Evolutionary conservation across 2,888 invertebrate species (phyloP), one percentile per base, ranked within the genome.

Genomic region (Pollenia griseotomentosa): DNA sequence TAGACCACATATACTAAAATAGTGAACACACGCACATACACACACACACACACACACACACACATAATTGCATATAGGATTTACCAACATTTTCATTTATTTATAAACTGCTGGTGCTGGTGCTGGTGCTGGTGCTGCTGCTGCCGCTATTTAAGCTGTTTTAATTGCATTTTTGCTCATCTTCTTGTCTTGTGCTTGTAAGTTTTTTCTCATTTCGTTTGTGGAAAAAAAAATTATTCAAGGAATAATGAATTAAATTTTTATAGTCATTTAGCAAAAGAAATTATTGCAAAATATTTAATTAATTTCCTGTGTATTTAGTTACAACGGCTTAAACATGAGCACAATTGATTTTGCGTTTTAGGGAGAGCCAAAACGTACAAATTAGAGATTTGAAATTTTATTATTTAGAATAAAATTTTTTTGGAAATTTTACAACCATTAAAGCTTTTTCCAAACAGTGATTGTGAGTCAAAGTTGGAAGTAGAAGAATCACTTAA

Each of bases 91-190:
- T 57, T 46, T 33, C 8, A 16, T 16, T 11, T 42, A 51, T 80
- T 71, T 44, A 70, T 63, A 40, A 14, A 46, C 53, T 63, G 53
- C 59, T 33, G 33, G 33, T 74, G 48, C 59, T 70, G 16, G 10
- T 53, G 6, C 68, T 68, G 59, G 19, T 63, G 53, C 59, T 33
- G 33, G 33, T 74, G 48, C 59, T 70, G 40, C 11, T 53, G 10
- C 68, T 68, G 59, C 66, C 55, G 75, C 68, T 81, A 78, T 81
- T 81, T 84, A 81, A 87, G 81, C 84, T 74, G 46, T 71, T 74
- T 87, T 84, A 87, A 84, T 84, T 84, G 78, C 84, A 84, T 83
- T 87, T 80, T 84, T 87, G 77, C 73, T 55, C 19, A 51, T 63
- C 59, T 63, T 80, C 63, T 79, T n/a, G 53, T 83, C 61, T 65